Conservation (phyloP, 2,797 vertebrate species). For the Clarias platycephalus region DNA sequence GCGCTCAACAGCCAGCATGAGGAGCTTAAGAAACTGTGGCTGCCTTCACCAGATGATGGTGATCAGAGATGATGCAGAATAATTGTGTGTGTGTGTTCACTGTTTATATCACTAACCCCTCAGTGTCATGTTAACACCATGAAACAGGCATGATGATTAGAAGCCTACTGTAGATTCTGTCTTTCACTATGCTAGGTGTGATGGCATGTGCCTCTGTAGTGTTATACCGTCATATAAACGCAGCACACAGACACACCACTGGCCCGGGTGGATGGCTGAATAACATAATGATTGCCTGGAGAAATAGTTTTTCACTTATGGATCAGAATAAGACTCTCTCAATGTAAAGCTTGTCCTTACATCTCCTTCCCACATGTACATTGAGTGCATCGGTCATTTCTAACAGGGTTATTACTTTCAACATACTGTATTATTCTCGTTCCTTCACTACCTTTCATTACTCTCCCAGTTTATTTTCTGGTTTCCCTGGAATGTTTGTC, state of each 20-base stretch:
- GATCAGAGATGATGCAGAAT: neutral
- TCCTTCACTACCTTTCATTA: neutral
- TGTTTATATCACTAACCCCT: neutral
- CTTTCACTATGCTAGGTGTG: neutral
- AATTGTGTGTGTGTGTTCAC: neutral
- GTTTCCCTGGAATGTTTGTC: neutral
- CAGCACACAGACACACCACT: neutral
- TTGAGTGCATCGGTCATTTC: neutral
- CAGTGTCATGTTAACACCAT: slow-evolving; percentile 11
- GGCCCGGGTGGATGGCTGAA: neutral
- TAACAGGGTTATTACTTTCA: neutral
- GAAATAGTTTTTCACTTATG: neutral
- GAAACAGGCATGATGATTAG: neutral
- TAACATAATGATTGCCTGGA: neutral
- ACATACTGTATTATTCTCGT: neutral
- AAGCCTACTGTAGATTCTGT: neutral
- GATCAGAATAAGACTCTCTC: neutral
- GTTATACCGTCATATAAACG: neutral
- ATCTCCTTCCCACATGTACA: neutral
- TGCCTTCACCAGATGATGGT: neutral
- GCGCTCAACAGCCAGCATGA: neutral
- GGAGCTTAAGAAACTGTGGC: neutral
- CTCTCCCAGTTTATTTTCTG: neutral
- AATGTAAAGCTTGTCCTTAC: neutral
- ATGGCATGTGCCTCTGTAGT: neutral